Evolutionary conservation across 2,113 vertebrate species (phyloP).

Genomic region (Cyphomyrus plagiostoma): DNA sequence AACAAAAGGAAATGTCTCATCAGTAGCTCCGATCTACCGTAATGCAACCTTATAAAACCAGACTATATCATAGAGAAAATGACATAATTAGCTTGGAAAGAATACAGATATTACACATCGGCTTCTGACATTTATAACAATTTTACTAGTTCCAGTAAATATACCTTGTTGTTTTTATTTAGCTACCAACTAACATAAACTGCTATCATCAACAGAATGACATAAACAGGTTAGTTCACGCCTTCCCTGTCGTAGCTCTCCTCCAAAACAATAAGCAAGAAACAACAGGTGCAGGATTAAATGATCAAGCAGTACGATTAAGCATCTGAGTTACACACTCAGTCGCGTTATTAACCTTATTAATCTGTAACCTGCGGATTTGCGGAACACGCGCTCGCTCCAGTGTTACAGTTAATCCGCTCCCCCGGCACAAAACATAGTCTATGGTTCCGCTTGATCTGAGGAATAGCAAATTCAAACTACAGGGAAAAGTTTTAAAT

Average conservation of each 20-base stretch:
- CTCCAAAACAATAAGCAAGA: neutral
- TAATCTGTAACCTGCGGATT: neutral
- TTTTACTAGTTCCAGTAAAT: neutral
- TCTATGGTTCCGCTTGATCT: neutral
- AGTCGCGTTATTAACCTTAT: neutral
- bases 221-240: neutral
- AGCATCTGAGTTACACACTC: neutral
- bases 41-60: neutral
- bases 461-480: neutral
- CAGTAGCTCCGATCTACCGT: neutral
- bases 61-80: neutral
- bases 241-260: neutral
- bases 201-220: neutral
- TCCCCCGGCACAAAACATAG: neutral
- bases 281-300: neutral
- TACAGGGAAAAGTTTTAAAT: neutral
- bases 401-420: neutral
- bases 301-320: neutral
- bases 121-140: neutral
- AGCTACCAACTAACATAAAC: neutral
- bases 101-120: neutral
- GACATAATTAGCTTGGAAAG: neutral
- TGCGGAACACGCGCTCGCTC: neutral
- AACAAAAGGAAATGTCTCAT: neutral
- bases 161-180: neutral